Evolutionary conservation across 2,888 invertebrate genomes (phyloP).

Genomic region (Electrophaes corylata): DNA sequence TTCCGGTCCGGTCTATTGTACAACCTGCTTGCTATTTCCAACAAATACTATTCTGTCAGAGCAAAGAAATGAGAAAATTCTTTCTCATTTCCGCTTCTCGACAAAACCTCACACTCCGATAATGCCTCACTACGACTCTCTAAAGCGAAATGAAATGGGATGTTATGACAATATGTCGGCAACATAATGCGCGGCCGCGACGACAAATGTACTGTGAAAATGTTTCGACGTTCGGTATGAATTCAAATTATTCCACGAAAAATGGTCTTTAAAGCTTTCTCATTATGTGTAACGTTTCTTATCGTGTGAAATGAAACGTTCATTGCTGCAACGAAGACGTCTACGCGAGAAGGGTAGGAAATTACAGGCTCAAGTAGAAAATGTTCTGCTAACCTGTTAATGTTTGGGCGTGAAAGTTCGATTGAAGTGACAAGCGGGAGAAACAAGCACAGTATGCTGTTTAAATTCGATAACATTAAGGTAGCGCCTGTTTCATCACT

Average conservation of each 20-base stretch:
- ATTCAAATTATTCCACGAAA: constrained; percentile 51
- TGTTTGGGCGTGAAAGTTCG: constrained; percentile 53
- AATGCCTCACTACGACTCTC: constrained; percentile 67
- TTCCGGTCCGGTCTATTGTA: constrained; percentile 66
- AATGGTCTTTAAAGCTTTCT: constrained; percentile 38
- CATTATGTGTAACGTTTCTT: constrained; percentile 34
- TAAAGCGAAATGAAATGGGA: constrained; percentile 77
- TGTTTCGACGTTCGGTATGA: constrained; percentile 46
- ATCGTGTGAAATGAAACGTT: constrained; percentile 34
- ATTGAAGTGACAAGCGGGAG: constrained; percentile 45
- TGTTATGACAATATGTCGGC: constrained; percentile 77
- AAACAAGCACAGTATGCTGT: constrained; percentile 53
- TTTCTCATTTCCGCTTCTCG: constrained; percentile 78
- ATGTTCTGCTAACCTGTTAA: constrained; percentile 63
- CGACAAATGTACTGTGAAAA: constrained; percentile 57
- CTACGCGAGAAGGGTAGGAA: constrained; percentile 35
- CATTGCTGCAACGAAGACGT: constrained; percentile 21
- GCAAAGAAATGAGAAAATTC: constrained; percentile 71
- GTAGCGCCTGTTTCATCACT: constrained; percentile 46
- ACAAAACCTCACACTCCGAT: constrained; percentile 71
- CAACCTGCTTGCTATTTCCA: constrained; percentile 50
- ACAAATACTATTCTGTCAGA: constrained; percentile 75
- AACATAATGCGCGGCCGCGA: constrained; percentile 56
- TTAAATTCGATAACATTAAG: constrained; percentile 59
- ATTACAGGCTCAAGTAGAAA: constrained; percentile 41